Evolutionary conservation across 2,113 vertebrate genomes (phyloP).

Genomic region (Balaeniceps rex): DNA sequence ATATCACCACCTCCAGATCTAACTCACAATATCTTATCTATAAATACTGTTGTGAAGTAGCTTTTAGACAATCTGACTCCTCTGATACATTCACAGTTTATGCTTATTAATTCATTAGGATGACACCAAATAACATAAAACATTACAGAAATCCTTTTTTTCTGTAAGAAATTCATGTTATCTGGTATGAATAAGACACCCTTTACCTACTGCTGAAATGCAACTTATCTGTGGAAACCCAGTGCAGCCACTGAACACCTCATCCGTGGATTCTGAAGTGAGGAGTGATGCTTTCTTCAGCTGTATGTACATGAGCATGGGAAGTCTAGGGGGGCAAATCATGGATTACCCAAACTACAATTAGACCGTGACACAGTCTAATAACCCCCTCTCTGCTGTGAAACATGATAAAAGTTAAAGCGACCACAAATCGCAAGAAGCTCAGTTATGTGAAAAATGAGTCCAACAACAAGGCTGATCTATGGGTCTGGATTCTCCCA

Average conservation of each 20-base stretch:
- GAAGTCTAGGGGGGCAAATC: background rate
- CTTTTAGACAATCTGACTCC: background rate
- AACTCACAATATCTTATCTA: background rate
- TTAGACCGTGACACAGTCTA: background rate
- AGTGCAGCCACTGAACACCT: background rate
- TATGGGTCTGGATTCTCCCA: background rate
- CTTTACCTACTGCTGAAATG: background rate
- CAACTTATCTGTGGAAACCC: background rate
- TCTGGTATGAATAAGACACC: background rate
- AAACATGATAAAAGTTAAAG: background rate
- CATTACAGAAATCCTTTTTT: background rate
- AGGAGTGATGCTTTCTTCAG: background rate
- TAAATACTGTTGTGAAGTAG: background rate
- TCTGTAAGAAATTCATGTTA: background rate
- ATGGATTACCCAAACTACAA: background rate
- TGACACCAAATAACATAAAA: background rate
- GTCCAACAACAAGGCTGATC: background rate
- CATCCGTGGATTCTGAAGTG: background rate
- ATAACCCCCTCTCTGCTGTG: background rate
- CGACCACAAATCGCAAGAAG: background rate
- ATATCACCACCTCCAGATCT: background rate
- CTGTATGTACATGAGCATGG: fast-evolving
- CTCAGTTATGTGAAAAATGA: background rate
- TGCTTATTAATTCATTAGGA: background rate
- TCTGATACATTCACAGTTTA: background rate